These are phyloP conservation scores for Notoglanidium macrostoma DNA, from an alignment of 2,797 vertebrate genomes.

Conservation along the genomic window DNA sequence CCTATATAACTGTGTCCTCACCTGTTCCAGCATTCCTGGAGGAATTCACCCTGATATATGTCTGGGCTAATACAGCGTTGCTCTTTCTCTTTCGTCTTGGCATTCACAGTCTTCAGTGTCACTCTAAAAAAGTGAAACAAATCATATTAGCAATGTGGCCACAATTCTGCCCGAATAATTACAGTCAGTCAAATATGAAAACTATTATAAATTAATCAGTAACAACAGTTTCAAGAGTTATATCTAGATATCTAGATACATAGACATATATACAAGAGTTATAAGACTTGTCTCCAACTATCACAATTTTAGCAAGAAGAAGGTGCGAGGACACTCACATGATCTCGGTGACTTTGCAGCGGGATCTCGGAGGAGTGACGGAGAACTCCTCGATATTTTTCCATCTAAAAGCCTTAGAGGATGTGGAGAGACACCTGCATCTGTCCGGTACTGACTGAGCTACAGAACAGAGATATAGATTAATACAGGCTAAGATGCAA, in stretches of 20 bases:
- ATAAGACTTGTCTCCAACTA: background rate
- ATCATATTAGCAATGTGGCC: slow-evolving; percentile 3
- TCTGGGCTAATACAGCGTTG: slow-evolving; percentile 63
- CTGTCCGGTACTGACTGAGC: slow-evolving; percentile 30
- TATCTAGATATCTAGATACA: too few relatives aligned
- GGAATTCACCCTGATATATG: slow-evolving; percentile 50
- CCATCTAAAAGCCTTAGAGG: slow-evolving; percentile 12
- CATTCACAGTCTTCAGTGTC: slow-evolving; percentile 47
- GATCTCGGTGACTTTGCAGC: slow-evolving; percentile 66
- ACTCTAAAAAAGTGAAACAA: slow-evolving; percentile 62
- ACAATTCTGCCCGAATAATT: background rate
- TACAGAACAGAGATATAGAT: slow-evolving; percentile 15
- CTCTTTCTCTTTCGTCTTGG: background rate
- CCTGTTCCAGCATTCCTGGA: slow-evolving; percentile 73
- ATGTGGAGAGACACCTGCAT: slow-evolving; percentile 40
- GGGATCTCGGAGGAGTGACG: slow-evolving; percentile 57
- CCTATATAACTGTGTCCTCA: slow-evolving; percentile 42
- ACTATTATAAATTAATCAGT: background rate
- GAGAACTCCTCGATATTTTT: slow-evolving; percentile 65
- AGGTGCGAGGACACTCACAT: slow-evolving; percentile 67
- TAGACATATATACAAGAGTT: background rate
- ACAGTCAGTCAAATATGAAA: background rate
- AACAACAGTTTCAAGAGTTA: background rate
- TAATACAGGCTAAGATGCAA: background rate
- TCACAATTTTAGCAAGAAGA: background rate